A percentile compares a stretch with the other conserved stretches of the same genome.
These are phyloP conservation scores for Pardalotus punctatus DNA, from an alignment of 2,113 vertebrate species.

Conservation along the genomic window DNA sequence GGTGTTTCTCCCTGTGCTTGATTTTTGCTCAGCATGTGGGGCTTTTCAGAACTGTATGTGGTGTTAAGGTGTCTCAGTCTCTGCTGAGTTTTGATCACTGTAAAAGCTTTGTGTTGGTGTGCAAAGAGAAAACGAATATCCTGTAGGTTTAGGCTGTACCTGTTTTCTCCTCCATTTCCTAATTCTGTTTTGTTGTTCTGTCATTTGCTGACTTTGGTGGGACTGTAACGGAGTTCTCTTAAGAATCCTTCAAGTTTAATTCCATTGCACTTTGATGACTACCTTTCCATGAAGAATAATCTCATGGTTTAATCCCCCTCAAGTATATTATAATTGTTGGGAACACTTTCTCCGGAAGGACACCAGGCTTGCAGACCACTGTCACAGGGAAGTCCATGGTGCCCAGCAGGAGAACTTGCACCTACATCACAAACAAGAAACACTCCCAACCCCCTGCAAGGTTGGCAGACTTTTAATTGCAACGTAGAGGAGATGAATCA, in stretches of 20 bases:
- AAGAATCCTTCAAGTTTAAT: not conserved
- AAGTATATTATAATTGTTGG: accelerated
- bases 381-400: not conserved
- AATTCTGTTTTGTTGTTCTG: not conserved
- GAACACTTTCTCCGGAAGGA: not conserved
- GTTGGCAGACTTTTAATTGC: conserved; percentile 3
- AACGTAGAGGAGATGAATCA: not conserved
- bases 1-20: not conserved
- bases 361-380: not conserved
- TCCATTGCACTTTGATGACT: not conserved
- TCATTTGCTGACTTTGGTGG: not conserved
- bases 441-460: not conserved
- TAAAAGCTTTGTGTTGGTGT: not conserved
- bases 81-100: not conserved
- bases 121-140: not conserved
- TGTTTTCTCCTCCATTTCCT: not conserved
- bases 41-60: not conserved
- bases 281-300: not conserved
- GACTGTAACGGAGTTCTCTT: not conserved
- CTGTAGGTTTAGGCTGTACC: not conserved
- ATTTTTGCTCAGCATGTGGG: not conserved
- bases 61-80: not conserved
- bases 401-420: not conserved
- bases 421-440: not conserved
- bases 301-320: not conserved